Evolutionary conservation across 2,797 vertebrate genomes (phyloP).

Genomic region (Cirrhinus mrigala): DNA sequence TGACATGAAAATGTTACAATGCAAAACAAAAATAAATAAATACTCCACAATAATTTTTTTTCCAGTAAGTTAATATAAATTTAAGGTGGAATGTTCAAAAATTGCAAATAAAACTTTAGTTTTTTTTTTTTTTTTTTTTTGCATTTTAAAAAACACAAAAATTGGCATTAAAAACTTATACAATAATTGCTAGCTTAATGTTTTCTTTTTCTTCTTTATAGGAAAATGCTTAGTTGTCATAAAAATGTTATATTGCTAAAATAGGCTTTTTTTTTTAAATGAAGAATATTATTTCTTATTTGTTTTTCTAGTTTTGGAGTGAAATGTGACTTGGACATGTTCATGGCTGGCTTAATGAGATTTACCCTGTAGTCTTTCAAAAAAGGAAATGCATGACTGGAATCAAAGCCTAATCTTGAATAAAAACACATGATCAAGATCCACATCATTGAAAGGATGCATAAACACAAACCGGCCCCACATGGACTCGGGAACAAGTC

Average conservation of each 20-base stretch:
- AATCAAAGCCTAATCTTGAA: background rate
- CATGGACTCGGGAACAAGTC: background rate
- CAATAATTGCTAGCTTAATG: too few relatives aligned
- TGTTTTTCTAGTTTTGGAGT: background rate
- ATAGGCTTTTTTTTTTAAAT: background rate
- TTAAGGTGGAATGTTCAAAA: background rate
- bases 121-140: background rate
- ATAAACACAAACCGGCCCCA: background rate
- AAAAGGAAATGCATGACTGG: background rate
- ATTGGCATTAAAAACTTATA: too few relatives aligned
- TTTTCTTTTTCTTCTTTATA: too few relatives aligned
- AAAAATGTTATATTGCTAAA: too few relatives aligned
- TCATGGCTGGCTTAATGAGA: background rate
- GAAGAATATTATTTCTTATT: background rate
- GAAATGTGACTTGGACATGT: background rate
- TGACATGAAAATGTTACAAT: background rate
- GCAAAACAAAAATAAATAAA: too few relatives aligned
- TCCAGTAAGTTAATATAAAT: too few relatives aligned
- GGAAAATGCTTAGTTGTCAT: background rate
- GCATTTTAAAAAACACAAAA: background rate
- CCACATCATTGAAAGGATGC: background rate
- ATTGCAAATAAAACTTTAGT: background rate
- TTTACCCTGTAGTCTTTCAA: background rate
- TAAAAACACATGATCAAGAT: background rate
- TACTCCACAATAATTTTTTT: too few relatives aligned